Base-by-base conservation (phyloP, 2,113 vertebrate genomes). In the Indicator indicator region DNA sequence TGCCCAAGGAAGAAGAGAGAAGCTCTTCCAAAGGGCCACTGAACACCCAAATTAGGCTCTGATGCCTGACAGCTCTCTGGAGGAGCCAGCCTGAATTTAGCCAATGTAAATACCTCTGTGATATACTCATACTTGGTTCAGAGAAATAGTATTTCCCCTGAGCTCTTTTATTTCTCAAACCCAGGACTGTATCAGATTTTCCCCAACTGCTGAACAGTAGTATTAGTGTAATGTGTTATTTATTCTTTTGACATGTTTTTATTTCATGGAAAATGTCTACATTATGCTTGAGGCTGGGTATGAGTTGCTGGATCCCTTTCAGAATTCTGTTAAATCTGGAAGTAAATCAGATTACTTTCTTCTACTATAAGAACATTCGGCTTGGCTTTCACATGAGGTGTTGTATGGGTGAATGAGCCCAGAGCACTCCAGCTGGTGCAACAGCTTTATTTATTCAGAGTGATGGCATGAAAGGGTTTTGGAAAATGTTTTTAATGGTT, bases 371-470 rank as follows among this genome's bases (percentile, higher is more conserved):
- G 75, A 82, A 86, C 68, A 91, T 94, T 96, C 16, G 4, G 8
- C 82, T 95, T 96, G 93, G 78, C 94, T 96, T 96, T 96, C 89
- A 24, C 54, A 80, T 75, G 93, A 95, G 89, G 89, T 89, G 91
- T 77, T 96, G 79, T 79, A 91, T 79, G 94, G 91, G 90, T 96
- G 95, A 97, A 82, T 91, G 96, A 97, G 86, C 88, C 90, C 94
- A 94, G 95, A 95, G 88, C 76, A 55, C 91, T 96, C 94, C 95
- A 97, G 94, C 94, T 97, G 96, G 93, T 92, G 87, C 86, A 97
- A 85, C 90, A 97, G 93, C 93, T 95, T 97, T 97, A 95, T 96
- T 97, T 97, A 95, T 96, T 88, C 68, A 83, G 72, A 92, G 77
- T 71, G 84, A 86, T 89, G 92, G 90, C 84, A 83, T 94, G 88